phyloP scores from a whole-genome alignment of 2,888 invertebrate genomes.

The Caenorhabditis uteleia region DNA sequence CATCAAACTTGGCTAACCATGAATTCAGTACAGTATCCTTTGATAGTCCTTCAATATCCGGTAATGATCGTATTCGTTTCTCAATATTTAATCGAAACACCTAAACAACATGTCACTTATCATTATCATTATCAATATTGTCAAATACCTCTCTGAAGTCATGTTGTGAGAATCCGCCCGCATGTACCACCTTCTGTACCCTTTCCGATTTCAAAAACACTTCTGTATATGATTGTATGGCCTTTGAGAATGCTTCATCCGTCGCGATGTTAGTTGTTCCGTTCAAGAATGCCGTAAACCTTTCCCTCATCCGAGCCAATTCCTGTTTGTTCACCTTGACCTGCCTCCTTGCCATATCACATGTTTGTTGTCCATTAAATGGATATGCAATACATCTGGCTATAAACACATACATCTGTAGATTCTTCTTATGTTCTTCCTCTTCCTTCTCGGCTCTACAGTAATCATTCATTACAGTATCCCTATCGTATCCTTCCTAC shows the following conservation, averaged over 20 bases:
- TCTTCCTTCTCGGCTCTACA: conserved; percentile 89
- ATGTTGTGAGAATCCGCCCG: conserved; percentile 95
- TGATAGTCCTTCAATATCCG: conserved; percentile 93
- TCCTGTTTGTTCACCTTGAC: conserved; percentile 95
- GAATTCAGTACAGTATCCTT: conserved; percentile 98
- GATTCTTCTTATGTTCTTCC: conserved; percentile 89
- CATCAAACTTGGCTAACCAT: conserved; percentile 99
- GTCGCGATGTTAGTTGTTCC: conserved; percentile 98
- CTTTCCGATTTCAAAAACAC: conserved; percentile 96
- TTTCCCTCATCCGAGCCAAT: conserved; percentile 66
- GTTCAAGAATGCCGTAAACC: conserved; percentile 79
- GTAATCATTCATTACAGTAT: neutral
- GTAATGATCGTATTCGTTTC: conserved; percentile 89
- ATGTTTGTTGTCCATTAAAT: conserved; percentile 91
- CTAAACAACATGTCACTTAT: conserved; percentile 6
- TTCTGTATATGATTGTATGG: conserved; percentile 88
- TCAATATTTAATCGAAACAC: conserved; percentile 94
- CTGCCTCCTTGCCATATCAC: conserved; percentile 91
- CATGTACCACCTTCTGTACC: conserved; percentile 90
- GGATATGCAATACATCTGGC: conserved; percentile 89
- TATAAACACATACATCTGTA: conserved; percentile 97
- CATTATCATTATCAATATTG: neutral
- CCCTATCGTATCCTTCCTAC: conserved; percentile 22
- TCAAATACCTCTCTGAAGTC: conserved; percentile 87
- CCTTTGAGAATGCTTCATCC: conserved; percentile 97